A percentile compares a stretch with the other conserved stretches of the same genome.
These are phyloP conservation scores for Agrilus biguttatus DNA, from an alignment of 2,888 invertebrate species.

Conservation along the genomic window DNA sequence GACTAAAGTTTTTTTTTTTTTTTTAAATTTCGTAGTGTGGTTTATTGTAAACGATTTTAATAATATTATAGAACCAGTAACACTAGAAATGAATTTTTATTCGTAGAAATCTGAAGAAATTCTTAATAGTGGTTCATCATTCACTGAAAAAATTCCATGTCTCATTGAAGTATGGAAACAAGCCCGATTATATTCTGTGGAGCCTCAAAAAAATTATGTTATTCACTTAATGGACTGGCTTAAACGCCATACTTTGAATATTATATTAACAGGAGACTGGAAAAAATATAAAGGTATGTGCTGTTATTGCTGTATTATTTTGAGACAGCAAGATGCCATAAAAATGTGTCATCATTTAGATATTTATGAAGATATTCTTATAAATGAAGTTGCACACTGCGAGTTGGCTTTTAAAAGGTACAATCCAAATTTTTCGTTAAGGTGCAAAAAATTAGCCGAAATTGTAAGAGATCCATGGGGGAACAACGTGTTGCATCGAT, in stretches of 20 bases:
- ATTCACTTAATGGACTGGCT: slow-evolving; percentile 29
- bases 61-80: not conserved
- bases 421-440: slow-evolving; percentile 22
- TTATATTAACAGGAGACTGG: slow-evolving; percentile 28
- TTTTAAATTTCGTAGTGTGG: too few species aligned
- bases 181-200: slow-evolving; percentile 18
- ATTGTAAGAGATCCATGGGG: slow-evolving; percentile 29
- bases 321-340: not conserved
- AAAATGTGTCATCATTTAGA: slow-evolving; percentile 9
- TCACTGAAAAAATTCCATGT: slow-evolving; percentile 22
- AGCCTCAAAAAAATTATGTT: slow-evolving; percentile 21
- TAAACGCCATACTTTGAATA: slow-evolving; percentile 27
- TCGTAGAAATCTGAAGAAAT: slow-evolving; percentile 26
- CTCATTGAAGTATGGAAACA: slow-evolving; percentile 25
- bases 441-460: slow-evolving; percentile 26
- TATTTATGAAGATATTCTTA: slow-evolving; percentile 14
- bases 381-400: slow-evolving; percentile 22
- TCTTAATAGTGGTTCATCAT: slow-evolving; percentile 23
- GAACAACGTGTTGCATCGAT: slow-evolving; percentile 20
- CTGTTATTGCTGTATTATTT: not conserved
- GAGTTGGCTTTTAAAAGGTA: slow-evolving; percentile 21
- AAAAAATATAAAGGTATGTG: slow-evolving; percentile 23
- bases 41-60: too few species aligned
- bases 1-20: too few species aligned
- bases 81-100: slow-evolving; percentile 7